Conservation (phyloP, 1,140 invertebrate genomes). For the Musca vetustissima region DNA sequence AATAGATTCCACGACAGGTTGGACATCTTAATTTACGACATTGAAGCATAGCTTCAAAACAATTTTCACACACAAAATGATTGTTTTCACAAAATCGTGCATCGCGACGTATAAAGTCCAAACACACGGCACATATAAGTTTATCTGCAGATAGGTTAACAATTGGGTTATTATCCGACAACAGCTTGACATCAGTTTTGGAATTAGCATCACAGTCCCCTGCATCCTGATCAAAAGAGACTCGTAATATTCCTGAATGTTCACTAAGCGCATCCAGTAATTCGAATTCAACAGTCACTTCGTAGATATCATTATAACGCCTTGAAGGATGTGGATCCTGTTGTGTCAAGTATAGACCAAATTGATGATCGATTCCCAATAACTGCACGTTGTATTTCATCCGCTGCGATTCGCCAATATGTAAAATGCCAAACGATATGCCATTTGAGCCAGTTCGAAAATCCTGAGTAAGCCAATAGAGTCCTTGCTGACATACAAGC, state of each 20-base stretch:
- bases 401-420: slow-evolving; percentile 13
- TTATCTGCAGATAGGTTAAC: not conserved
- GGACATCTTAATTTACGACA: slow-evolving; percentile 15
- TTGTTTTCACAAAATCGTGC: slow-evolving; percentile 21
- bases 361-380: not conserved
- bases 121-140: slow-evolving; percentile 14
- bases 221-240: slow-evolving; percentile 14
- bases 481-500: not conserved
- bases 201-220: not conserved
- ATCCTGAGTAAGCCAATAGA: slow-evolving; percentile 9
- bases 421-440: slow-evolving; percentile 10
- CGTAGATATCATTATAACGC: not conserved
- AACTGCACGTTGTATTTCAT: not conserved
- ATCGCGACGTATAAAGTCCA: slow-evolving; percentile 15
- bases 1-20: slow-evolving; percentile 14
- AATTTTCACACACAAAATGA: slow-evolving; percentile 12
- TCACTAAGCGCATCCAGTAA: not conserved
- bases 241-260: not conserved
- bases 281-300: not conserved
- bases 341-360: not conserved
- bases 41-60: slow-evolving; percentile 1
- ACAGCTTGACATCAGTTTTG: too few relatives aligned
- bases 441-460: not conserved
- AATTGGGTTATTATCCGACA: not conserved
- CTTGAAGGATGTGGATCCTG: not conserved